Conservation (phyloP, 1,140 invertebrate species). For the Drosophila navojoa region DNA sequence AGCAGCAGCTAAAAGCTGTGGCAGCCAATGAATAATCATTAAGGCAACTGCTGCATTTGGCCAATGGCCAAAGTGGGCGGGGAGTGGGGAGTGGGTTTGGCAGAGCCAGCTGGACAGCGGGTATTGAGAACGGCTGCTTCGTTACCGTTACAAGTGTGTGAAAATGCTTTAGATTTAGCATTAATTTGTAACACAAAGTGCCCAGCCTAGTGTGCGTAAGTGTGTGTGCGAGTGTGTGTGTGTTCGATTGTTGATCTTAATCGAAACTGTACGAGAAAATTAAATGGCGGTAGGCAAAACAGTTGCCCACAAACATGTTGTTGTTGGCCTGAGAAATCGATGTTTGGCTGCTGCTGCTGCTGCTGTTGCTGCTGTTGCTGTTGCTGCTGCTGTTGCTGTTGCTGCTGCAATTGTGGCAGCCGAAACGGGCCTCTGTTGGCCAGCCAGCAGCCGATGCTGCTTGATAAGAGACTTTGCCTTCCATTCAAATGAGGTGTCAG, state of each 20-base stretch:
- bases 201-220: conserved; percentile 51
- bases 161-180: conserved; percentile 81
- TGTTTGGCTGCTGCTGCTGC: conserved; percentile 35
- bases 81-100: too few species aligned
- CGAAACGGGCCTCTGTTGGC: conserved; percentile 1
- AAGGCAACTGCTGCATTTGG: conserved; percentile 57
- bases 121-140: conserved; percentile 48
- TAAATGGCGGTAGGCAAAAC: conserved; percentile 60
- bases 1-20: conserved; percentile 27
- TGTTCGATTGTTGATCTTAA: conserved; percentile 69
- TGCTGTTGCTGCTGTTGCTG: conserved; percentile 12
- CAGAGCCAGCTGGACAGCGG: conserved; percentile 7
- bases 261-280: conserved; percentile 64
- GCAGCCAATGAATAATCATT: conserved; percentile 77
- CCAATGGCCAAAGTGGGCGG: conserved; percentile 5
- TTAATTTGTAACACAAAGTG: conserved; percentile 69
- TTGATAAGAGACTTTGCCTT: conserved; percentile 48
- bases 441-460: conserved; percentile 34
- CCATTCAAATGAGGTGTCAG: conserved; percentile 73
- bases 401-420: conserved; percentile 2
- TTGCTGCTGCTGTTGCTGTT: conserved; percentile 17
- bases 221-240: neutral
- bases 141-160: conserved; percentile 80
- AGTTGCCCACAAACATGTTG: conserved; percentile 44
- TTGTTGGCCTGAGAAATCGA: conserved; percentile 40